Percentiles rank a stretch among this genome's conserved stretches.
These are phyloP conservation scores for Urocolius indicus DNA, from an alignment of 2,113 vertebrate genomes.

Conservation along the genomic window DNA sequence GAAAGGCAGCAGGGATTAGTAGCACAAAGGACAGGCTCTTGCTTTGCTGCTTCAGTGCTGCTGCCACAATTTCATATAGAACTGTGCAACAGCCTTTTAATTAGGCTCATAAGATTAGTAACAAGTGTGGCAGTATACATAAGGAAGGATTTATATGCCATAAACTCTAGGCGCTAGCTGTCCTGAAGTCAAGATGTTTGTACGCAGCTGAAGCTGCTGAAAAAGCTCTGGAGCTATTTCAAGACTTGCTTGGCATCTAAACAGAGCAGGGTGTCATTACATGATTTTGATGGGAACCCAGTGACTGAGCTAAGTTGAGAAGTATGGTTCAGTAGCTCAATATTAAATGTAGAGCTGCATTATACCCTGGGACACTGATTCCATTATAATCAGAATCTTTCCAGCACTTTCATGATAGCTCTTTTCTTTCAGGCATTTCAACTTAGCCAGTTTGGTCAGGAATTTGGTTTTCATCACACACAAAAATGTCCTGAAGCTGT, in stretches of 20 bases:
- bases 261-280: background rate
- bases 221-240: constrained; percentile 34
- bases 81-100: background rate
- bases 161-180: background rate
- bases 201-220: background rate
- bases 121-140: background rate
- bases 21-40: background rate
- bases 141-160: background rate
- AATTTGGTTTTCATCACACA: background rate
- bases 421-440: constrained; percentile 9
- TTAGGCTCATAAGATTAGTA: background rate
- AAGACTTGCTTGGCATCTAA: background rate
- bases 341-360: constrained; percentile 7
- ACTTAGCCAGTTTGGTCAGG: background rate
- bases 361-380: constrained; percentile 19
- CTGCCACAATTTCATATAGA: background rate
- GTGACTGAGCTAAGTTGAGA: background rate
- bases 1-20: background rate
- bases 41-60: background rate
- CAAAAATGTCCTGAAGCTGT: background rate
- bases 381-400: constrained; percentile 12
- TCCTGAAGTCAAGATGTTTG: background rate
- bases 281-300: constrained; percentile 15
- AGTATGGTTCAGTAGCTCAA: background rate
- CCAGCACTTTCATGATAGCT: background rate